phyloP scores from a whole-genome alignment of 2,113 vertebrate species.

The Aix galericulata region DNA sequence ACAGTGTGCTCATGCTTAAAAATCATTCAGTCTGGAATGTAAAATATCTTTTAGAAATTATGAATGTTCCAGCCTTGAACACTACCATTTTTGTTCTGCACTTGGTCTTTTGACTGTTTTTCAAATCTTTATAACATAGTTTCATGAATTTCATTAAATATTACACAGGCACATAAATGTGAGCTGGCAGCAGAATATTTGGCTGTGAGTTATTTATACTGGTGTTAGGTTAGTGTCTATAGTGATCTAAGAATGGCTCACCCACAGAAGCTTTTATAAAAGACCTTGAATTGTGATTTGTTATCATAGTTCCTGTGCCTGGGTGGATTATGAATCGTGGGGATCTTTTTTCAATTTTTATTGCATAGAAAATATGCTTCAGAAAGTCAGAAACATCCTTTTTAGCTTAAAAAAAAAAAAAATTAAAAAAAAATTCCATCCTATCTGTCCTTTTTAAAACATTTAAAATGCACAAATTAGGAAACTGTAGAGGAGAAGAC shows the following conservation, averaged over 20 bases:
- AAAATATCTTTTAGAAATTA: neutral
- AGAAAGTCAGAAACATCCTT: neutral
- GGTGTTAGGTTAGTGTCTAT: neutral
- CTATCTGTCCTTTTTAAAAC: neutral
- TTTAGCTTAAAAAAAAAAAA: neutral
- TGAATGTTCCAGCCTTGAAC: neutral
- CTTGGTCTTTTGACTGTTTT: neutral
- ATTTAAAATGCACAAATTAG: neutral
- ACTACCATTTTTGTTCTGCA: neutral
- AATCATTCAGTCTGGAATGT: neutral
- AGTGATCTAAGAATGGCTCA: neutral
- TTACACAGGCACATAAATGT: neutral
- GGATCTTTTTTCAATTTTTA: neutral
- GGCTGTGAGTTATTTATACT: neutral
- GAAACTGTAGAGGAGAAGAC: neutral
- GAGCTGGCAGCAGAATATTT: neutral
- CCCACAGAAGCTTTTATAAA: neutral
- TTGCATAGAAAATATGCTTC: neutral
- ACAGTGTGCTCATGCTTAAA: neutral
- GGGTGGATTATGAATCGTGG: neutral
- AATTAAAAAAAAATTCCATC: neutral
- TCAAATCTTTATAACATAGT: rapidly evolving
- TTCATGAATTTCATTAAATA: neutral
- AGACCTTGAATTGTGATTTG: neutral
- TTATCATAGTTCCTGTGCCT: neutral